Evolutionary conservation across 2,113 vertebrate species (phyloP), one percentile per base, ranked within the genome.

Genomic region (Callipepla californica): DNA sequence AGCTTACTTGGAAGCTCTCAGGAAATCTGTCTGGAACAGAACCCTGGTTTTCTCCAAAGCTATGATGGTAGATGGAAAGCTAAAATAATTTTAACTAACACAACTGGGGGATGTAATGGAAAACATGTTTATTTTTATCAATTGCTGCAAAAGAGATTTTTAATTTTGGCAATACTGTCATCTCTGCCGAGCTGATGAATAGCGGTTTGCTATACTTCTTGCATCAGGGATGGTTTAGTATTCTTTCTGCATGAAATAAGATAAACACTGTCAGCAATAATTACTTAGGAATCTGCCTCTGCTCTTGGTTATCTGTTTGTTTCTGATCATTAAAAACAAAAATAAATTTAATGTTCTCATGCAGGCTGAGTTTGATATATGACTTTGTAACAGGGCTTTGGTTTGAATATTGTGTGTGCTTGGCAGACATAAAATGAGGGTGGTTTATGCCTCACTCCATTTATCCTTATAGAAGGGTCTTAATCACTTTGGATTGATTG

Each of bases 221-320:
- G 28, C 20, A 45, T 82, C 42, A 67, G 51, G 58, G n/a, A 20
- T 16, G 1, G 13, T 67, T 89, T 85, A 67, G 42, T 85, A 61
- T 70, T 87, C 66, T 94, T 90, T 78, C 1, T 2, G 38, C 67
- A 20, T 77, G 55, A 68, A 44, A 86, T 32, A 32, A 62, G 85
- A 22, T 68, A 94, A 93, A 77, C 12, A 22, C 30, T 67, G 67
- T 85, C 70, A 92, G 34, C 34, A 74, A 32, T 76, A 92, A 75
- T 69, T 91, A 85, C 59, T 80, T 88, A 92, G 73, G 21, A 84
- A 75, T 90, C 81, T 88, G 63, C 80, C 80, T 65, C 51, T 73
- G 36, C 67, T 93, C 48, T 78, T n/a, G 58, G 15, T 59, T 77
- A 48, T 74, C 59, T 87, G 4, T 26, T 77, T 93, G 21, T 89